phyloP scores from a whole-genome alignment of 2,888 invertebrate species.

The Nemoura dubitans region DNA sequence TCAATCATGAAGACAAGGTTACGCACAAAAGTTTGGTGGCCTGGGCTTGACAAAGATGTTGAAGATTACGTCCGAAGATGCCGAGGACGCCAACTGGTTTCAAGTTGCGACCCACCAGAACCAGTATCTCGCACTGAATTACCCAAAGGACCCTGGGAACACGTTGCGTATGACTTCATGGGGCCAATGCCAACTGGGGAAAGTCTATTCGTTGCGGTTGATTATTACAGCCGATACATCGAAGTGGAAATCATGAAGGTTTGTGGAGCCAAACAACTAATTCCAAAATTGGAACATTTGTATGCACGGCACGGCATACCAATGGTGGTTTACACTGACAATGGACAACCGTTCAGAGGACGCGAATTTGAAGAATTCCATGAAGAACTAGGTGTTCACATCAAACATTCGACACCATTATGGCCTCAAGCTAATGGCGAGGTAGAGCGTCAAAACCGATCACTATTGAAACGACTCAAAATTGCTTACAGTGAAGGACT shows the following conservation, averaged over 20 bases:
- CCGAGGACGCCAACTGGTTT: slow-evolving; percentile 49
- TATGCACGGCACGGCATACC: slow-evolving; percentile 16
- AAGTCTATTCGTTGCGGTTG: slow-evolving; percentile 14
- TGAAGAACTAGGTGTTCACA: background rate
- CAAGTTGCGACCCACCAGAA: slow-evolving; percentile 44
- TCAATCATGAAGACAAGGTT: background rate
- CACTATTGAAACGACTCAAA: background rate
- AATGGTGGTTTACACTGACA: background rate
- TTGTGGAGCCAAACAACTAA: background rate
- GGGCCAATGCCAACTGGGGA: slow-evolving; percentile 18
- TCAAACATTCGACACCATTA: background rate
- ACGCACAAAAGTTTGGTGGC: slow-evolving; percentile 24
- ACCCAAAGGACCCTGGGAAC: slow-evolving; percentile 24
- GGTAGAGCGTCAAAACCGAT: slow-evolving; percentile 20
- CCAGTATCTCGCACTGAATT: slow-evolving; percentile 48
- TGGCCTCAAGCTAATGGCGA: slow-evolving; percentile 33
- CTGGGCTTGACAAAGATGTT: background rate
- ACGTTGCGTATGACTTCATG: slow-evolving; percentile 23
- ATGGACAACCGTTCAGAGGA: background rate
- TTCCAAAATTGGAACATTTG: background rate
- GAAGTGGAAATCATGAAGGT: slow-evolving; percentile 1
- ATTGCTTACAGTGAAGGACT: background rate
- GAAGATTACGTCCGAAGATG: slow-evolving; percentile 30
- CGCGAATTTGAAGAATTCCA: background rate
- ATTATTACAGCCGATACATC: slow-evolving; percentile 22